These are phyloP conservation scores for Acanthurus lineatus DNA, from an alignment of 2,797 vertebrate species.

Conservation along the genomic window DNA sequence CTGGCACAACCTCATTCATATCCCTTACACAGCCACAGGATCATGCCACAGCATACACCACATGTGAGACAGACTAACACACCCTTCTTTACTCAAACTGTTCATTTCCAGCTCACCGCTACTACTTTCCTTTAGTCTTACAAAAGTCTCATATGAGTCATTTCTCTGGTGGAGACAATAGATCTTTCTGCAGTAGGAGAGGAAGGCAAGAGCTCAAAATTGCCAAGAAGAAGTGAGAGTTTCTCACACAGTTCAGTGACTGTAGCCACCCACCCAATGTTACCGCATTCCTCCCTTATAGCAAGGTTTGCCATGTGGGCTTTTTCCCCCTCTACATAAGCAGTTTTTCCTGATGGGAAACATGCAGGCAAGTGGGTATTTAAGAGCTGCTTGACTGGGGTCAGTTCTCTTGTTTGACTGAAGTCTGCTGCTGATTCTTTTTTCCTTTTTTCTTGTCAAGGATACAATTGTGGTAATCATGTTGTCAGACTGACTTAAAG, in stretches of 20 bases:
- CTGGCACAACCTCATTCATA: conserved; percentile 59
- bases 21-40: conserved; percentile 24
- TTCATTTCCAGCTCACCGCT: conserved; percentile 28
- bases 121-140: neutral
- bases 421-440: conserved; percentile 47
- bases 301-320: conserved; percentile 38
- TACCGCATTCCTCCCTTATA: conserved; percentile 17
- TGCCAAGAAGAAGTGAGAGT: conserved; percentile 42
- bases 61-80: conserved; percentile 10
- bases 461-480: conserved; percentile 29
- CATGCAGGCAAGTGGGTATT: conserved; percentile 52
- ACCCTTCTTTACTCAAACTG: conserved; percentile 46
- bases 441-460: conserved; percentile 52
- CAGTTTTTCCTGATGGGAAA: conserved; percentile 66
- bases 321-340: conserved; percentile 49
- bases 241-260: conserved; percentile 47
- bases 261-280: conserved; percentile 7
- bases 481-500: conserved; percentile 20
- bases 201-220: conserved; percentile 19
- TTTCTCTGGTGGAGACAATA: conserved; percentile 27
- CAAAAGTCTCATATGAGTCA: conserved; percentile 53
- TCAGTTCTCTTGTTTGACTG: conserved; percentile 46
- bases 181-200: conserved; percentile 26
- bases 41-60: conserved; percentile 24
- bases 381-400: conserved; percentile 51